These are phyloP conservation scores for Temnothorax curvispinosus DNA, from an alignment of 1,140 invertebrate genomes.

Conservation along the genomic window DNA sequence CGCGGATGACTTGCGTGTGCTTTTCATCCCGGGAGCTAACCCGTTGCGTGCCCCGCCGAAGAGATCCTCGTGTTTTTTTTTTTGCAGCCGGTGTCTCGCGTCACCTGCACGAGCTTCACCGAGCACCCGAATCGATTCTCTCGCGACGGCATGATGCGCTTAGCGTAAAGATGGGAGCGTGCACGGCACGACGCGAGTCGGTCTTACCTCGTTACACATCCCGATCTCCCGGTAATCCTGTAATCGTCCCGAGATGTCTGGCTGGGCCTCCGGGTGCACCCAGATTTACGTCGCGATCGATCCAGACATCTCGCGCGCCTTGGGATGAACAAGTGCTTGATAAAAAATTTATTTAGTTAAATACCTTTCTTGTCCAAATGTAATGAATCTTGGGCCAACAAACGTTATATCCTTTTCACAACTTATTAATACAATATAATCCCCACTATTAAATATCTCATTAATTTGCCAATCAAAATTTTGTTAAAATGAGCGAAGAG, in stretches of 20 bases:
- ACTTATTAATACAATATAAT: neutral
- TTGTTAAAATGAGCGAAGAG: neutral
- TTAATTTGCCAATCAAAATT: neutral
- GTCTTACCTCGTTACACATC: slow-evolving; percentile 45
- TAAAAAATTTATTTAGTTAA: neutral
- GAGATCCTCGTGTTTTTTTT: slow-evolving; percentile 14
- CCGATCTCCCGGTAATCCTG: slow-evolving; percentile 25
- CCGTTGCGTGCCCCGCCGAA: slow-evolving; percentile 17
- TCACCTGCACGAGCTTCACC: slow-evolving; percentile 38
- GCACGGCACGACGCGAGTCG: neutral
- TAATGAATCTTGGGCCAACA: neutral
- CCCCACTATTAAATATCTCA: neutral
- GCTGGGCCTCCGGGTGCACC: neutral
- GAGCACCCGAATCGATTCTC: slow-evolving; percentile 35
- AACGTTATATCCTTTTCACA: neutral
- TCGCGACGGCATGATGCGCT: slow-evolving; percentile 23
- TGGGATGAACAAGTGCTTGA: neutral
- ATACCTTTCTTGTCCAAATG: neutral
- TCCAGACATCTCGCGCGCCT: neutral
- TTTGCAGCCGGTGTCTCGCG: slow-evolving; percentile 26
- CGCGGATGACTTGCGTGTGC: slow-evolving; percentile 56
- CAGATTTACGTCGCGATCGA: slow-evolving; percentile 20
- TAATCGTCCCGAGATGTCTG: slow-evolving; percentile 31
- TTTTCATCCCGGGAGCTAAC: slow-evolving; percentile 12
- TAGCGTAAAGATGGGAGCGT: neutral